Percentiles rank a stretch among this genome's conserved stretches.
Evolutionary conservation across 2,113 vertebrate species (phyloP).

Genomic region (Colinus virginianus): DNA sequence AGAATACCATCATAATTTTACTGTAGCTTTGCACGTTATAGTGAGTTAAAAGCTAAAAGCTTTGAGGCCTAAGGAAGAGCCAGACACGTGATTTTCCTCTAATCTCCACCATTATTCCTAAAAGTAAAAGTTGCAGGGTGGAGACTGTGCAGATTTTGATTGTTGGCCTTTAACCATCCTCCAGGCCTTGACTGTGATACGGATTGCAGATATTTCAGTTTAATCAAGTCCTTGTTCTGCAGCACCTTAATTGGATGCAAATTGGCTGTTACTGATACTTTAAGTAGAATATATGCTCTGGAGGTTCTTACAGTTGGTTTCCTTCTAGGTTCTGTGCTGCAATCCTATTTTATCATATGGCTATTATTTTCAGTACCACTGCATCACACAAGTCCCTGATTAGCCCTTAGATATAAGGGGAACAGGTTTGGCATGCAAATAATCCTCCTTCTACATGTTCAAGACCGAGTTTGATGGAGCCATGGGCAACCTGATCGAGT

Average conservation of each 20-base stretch:
- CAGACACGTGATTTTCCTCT: not conserved
- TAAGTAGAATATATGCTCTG: not conserved
- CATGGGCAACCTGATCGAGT: not conserved
- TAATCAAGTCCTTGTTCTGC: not conserved
- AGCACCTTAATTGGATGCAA: not conserved
- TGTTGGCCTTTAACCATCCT: not conserved
- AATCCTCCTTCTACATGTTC: not conserved
- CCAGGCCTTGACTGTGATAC: not conserved
- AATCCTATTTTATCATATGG: not conserved
- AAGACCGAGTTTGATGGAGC: not conserved
- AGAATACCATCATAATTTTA: not conserved
- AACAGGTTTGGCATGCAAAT: not conserved
- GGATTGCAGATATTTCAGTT: not conserved
- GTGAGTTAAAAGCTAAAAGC: not conserved
- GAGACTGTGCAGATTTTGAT: not conserved
- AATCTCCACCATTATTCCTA: not conserved
- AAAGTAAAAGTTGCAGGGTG: not conserved
- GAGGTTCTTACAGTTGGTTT: not conserved
- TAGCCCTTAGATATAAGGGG: not conserved
- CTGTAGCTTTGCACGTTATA: not conserved
- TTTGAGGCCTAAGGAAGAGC: not conserved
- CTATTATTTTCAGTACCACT: not conserved
- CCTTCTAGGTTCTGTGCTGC: not conserved
- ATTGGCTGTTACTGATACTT: not conserved
- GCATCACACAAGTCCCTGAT: not conserved